A percentile compares a stretch with the other conserved stretches of the same genome.
phyloP scores from a whole-genome alignment of 2,113 vertebrate genomes.

The Prinia subflava region DNA sequence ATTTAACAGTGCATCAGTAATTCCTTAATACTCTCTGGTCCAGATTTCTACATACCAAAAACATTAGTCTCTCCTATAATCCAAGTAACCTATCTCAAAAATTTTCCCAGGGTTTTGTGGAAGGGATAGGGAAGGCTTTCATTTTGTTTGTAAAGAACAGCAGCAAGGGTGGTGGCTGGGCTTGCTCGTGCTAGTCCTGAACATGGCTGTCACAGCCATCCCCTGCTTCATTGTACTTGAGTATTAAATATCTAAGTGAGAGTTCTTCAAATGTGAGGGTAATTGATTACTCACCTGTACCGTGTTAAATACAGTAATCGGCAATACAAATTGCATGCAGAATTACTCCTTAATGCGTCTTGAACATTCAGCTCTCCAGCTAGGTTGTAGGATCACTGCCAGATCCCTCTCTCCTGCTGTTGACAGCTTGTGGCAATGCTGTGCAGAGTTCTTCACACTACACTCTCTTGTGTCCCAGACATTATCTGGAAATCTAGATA shows the following conservation, averaged over 20 bases:
- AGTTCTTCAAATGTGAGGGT: neutral
- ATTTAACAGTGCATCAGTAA: neutral
- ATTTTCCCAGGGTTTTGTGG: neutral
- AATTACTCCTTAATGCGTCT: neutral
- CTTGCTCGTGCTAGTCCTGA: neutral
- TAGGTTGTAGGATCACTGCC: neutral
- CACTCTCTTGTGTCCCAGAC: neutral
- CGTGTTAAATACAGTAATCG: neutral
- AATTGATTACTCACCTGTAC: neutral
- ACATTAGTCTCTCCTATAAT: neutral
- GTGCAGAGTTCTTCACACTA: slow-evolving; percentile 7
- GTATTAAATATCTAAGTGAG: neutral
- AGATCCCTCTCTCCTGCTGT: neutral
- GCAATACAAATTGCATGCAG: neutral
- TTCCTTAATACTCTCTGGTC: neutral
- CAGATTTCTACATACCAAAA: neutral
- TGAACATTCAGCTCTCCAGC: neutral
- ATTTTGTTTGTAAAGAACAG: neutral
- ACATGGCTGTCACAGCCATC: neutral
- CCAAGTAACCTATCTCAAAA: neutral
- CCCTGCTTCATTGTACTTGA: neutral
- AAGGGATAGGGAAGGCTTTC: neutral
- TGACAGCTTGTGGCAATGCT: slow-evolving; percentile 7
- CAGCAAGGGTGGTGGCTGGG: neutral
- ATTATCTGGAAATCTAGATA: slow-evolving; percentile 46